Conservation (phyloP, 2,113 vertebrate genomes). For the Malurus cyaneus region DNA sequence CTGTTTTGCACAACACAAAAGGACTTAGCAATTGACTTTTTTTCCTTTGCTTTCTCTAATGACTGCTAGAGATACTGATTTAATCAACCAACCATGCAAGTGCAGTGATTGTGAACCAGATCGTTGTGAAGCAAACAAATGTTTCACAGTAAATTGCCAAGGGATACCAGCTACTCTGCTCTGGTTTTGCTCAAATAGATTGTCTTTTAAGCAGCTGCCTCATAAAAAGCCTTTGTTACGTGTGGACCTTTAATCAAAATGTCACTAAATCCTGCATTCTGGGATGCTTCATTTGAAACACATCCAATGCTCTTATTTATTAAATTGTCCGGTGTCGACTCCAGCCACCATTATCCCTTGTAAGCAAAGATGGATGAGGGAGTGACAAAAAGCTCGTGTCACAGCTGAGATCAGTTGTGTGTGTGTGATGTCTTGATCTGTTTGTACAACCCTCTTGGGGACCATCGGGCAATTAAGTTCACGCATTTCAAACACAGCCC, state of each 20-base stretch:
- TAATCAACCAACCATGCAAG: constrained; percentile 49
- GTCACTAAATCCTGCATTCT: constrained; percentile 25
- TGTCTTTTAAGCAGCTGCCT: constrained; percentile 61
- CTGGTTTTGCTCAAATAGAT: constrained; percentile 50
- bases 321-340: constrained; percentile 23
- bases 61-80: constrained; percentile 31
- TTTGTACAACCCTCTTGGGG: constrained; percentile 72
- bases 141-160: constrained; percentile 54
- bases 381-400: constrained; percentile 65
- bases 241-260: constrained; percentile 61
- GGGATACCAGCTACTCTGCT: constrained; percentile 27
- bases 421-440: constrained; percentile 77
- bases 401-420: constrained; percentile 17
- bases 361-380: constrained; percentile 68
- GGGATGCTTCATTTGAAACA: constrained; percentile 53
- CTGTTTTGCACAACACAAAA: constrained; percentile 3
- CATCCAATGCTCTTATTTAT: constrained; percentile 53
- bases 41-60: constrained; percentile 29
- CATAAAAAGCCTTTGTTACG: constrained; percentile 14
- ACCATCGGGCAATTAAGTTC: constrained; percentile 71
- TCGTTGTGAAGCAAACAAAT: constrained; percentile 56
- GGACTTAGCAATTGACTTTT: not conserved
- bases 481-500: constrained; percentile 64
- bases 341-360: constrained; percentile 49
- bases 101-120: constrained; percentile 41